These are phyloP conservation scores for Lacanobia oleracea DNA, from an alignment of 2,888 invertebrate genomes.

Conservation along the genomic window DNA sequence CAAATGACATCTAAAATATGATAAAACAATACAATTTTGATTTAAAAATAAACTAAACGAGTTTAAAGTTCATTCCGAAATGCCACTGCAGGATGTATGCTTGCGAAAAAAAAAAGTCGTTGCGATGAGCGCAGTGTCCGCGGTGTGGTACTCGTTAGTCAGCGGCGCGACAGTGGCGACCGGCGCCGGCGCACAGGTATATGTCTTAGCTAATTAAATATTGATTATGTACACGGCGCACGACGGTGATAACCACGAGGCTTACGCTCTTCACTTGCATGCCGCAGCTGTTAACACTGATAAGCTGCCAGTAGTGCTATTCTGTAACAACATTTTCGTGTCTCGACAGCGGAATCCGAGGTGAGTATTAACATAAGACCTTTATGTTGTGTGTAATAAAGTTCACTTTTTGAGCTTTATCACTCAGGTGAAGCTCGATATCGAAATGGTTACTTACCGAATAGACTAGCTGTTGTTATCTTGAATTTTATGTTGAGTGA, in stretches of 20 bases:
- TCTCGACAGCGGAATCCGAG: too few relatives aligned
- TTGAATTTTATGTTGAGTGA: too few relatives aligned
- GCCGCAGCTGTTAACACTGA: conserved; percentile 1
- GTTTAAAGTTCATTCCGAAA: neutral
- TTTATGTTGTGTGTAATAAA: too few relatives aligned
- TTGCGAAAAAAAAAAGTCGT: neutral
- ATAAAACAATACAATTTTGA: neutral
- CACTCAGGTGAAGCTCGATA: too few relatives aligned
- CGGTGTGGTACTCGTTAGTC: neutral
- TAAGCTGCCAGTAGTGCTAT: conserved; percentile 13
- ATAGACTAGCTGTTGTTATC: too few relatives aligned
- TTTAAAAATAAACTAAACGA: neutral
- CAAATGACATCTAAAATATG: conserved; percentile 5
- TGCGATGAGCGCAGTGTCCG: neutral
- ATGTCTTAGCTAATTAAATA: conserved; percentile 51
- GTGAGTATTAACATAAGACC: too few relatives aligned
- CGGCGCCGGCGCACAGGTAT: conserved; percentile 9
- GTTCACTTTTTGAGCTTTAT: too few relatives aligned
- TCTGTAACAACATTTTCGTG: too few relatives aligned
- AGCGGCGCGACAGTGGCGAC: conserved; percentile 10
- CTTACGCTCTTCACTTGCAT: conserved; percentile 1
- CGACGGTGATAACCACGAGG: conserved; percentile 48
- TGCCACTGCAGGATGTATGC: neutral
- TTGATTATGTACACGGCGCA: conserved; percentile 42
- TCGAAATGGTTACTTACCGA: too few relatives aligned